Percentiles rank a stretch among this genome's conserved stretches.
Conservation (phyloP, 1,140 invertebrate genomes). For the Holotrichia oblita region DNA sequence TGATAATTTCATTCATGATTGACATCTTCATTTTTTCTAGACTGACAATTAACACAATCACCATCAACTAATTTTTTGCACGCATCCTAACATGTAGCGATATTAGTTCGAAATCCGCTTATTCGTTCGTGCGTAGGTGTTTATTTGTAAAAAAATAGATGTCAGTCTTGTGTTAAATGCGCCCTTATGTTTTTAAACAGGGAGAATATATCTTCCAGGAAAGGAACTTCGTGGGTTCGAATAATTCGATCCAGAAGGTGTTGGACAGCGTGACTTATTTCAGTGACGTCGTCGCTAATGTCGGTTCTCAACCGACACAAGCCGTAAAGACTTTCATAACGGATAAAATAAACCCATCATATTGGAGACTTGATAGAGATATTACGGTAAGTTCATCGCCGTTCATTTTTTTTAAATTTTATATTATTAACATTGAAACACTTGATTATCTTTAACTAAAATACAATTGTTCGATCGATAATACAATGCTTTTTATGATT, state of each 20-base stretch:
- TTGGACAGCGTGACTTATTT: slow-evolving; percentile 79
- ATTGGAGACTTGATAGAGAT: slow-evolving; percentile 83
- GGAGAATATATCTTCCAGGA: slow-evolving; percentile 57
- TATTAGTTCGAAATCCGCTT: not conserved
- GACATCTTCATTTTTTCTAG: not conserved
- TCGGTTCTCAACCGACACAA: slow-evolving; percentile 77
- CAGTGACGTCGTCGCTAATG: slow-evolving; percentile 74
- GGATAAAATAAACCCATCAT: slow-evolving; percentile 80
- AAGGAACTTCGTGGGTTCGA: slow-evolving; percentile 59
- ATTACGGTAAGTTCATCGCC: slow-evolving; percentile 66
- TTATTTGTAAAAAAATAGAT: slow-evolving; percentile 17
- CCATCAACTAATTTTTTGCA: not conserved
- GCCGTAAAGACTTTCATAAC: slow-evolving; percentile 77
- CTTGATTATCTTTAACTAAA: too few species aligned
- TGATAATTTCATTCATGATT: too few species aligned
- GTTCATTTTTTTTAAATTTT: too few species aligned
- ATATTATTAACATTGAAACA: too few species aligned
- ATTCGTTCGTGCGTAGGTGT: slow-evolving; percentile 2
- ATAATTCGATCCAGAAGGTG: slow-evolving; percentile 79
- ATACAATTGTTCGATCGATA: too few species aligned
- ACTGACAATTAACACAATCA: not conserved
- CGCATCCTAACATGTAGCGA: not conserved
- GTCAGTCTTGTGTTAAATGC: slow-evolving; percentile 30
- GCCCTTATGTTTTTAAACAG: slow-evolving; percentile 49
- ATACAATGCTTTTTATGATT: too few species aligned